Conservation (phyloP, 2,113 vertebrate species). For the Oriolus oriolus region DNA sequence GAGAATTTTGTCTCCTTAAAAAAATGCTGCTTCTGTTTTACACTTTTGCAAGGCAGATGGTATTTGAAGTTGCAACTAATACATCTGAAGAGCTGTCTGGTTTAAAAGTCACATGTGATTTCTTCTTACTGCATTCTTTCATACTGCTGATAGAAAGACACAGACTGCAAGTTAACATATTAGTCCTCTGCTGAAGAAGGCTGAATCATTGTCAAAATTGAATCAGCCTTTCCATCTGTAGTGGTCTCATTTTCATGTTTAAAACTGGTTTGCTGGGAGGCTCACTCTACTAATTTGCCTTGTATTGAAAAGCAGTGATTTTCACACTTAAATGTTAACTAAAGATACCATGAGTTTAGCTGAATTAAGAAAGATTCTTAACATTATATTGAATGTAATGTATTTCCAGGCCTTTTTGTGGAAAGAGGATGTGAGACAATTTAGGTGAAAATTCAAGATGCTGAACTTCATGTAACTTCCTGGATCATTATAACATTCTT, state of each 20-base stretch:
- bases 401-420: background rate
- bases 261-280: background rate
- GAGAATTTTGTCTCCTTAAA: background rate
- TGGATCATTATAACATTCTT: background rate
- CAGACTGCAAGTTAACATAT: background rate
- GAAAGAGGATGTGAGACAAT: background rate
- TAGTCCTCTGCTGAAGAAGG: background rate
- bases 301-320: background rate
- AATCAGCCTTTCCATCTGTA: background rate
- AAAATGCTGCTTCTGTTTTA: background rate
- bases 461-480: background rate
- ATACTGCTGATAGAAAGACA: background rate
- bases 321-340: background rate
- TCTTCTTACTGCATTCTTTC: background rate
- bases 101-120: background rate
- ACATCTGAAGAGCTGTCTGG: background rate
- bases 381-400: rapidly evolving
- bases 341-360: background rate
- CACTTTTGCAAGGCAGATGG: background rate
- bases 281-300: background rate
- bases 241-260: background rate
- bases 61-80: background rate
- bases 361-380: background rate
- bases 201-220: background rate
- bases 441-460: background rate